phyloP scores from a whole-genome alignment of 2,888 invertebrate genomes.

The Pammene fasciana region DNA sequence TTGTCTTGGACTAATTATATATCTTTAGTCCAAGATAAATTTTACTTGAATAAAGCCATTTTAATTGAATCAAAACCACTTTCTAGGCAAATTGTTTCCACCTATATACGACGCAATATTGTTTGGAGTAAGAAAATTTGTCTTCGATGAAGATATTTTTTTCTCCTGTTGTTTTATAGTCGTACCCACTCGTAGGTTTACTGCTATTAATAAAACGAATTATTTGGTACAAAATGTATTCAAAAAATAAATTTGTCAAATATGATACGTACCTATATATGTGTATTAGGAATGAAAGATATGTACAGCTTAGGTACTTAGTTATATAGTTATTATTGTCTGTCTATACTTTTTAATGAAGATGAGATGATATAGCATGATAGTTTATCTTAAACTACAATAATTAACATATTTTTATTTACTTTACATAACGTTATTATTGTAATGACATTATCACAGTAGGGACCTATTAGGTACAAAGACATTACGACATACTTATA shows the following conservation, averaged over 20 bases:
- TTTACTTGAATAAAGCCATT: too few species aligned
- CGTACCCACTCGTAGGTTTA: too few species aligned
- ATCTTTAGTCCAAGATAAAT: too few species aligned
- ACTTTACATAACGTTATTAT: not conserved
- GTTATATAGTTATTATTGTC: not conserved
- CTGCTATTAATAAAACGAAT: constrained; percentile 5
- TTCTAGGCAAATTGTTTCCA: too few species aligned
- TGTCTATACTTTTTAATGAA: not conserved
- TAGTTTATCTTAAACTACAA: not conserved
- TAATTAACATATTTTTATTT: not conserved
- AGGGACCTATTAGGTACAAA: constrained; percentile 20
- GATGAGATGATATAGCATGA: not conserved
- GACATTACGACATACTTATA: not conserved
- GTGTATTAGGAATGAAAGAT: not conserved
- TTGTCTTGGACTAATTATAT: too few species aligned
- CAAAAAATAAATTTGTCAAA: not conserved
- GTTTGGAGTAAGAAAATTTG: too few species aligned
- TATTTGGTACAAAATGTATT: constrained; percentile 9
- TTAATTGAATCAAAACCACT: too few species aligned
- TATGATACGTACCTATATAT: not conserved
- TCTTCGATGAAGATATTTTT: too few species aligned
- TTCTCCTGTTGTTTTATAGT: too few species aligned
- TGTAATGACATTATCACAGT: constrained; percentile 37
- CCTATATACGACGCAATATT: too few species aligned
- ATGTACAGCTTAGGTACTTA: not conserved